A percentile compares a stretch with the other conserved stretches of the same genome.
These are phyloP conservation scores for Halictus quadricinctus DNA, from an alignment of 2,888 invertebrate species.

Conservation along the genomic window DNA sequence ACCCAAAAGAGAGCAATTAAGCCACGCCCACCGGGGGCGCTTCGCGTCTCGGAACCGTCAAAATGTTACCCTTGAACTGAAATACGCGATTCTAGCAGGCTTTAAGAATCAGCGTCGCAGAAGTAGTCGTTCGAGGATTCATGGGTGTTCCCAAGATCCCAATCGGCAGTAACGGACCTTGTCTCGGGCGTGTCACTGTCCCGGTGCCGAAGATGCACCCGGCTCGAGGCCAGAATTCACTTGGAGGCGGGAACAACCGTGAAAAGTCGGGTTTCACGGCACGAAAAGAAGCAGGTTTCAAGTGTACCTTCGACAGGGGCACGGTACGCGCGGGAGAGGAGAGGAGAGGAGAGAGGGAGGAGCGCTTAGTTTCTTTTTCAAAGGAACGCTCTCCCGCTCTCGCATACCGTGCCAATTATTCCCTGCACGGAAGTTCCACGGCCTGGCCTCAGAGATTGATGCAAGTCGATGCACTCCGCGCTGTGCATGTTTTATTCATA, in stretches of 20 bases:
- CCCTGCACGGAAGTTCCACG: slow-evolving; percentile 63
- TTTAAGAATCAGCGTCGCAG: background rate
- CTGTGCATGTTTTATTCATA: slow-evolving; percentile 59
- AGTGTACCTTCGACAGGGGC: slow-evolving; percentile 1
- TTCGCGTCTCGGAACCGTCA: no score
- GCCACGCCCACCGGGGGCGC: no score
- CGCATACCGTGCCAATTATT: slow-evolving; percentile 66
- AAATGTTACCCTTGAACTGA: background rate
- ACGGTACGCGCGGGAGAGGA: background rate
- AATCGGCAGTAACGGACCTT: background rate
- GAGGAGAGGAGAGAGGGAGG: background rate
- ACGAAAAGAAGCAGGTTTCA: background rate
- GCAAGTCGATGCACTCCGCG: slow-evolving; percentile 57
- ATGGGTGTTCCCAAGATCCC: background rate
- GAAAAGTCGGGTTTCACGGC: slow-evolving; percentile 38
- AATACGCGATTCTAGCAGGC: background rate
- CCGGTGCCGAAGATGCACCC: background rate
- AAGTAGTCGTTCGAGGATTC: background rate
- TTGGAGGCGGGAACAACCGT: background rate
- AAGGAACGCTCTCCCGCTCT: slow-evolving; percentile 38
- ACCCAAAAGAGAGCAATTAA: no score
- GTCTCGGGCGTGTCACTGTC: slow-evolving; percentile 7
- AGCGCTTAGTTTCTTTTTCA: slow-evolving; percentile 16
- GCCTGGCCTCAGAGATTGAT: slow-evolving; percentile 60
- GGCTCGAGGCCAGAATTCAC: background rate